These are phyloP conservation scores for Tricholauxania praeusta DNA, from an alignment of 2,888 invertebrate species.

Conservation along the genomic window DNA sequence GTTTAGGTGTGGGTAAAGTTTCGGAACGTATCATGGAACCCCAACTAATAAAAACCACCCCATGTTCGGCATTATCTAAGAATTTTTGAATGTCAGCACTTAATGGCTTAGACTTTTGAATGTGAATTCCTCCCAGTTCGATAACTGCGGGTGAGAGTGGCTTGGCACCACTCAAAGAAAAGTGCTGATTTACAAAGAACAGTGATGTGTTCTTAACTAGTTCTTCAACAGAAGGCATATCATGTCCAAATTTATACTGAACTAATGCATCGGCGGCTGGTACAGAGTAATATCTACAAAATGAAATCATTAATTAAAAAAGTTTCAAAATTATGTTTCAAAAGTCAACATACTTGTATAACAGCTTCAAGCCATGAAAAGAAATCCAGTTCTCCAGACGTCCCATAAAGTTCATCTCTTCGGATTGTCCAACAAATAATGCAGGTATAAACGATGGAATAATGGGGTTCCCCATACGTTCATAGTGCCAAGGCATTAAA, in stretches of 20 bases:
- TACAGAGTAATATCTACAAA: conserved; percentile 47
- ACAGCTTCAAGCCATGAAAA: conserved; percentile 53
- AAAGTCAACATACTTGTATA: conserved; percentile 57
- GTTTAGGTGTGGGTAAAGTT: conserved; percentile 71
- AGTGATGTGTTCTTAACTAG: conserved; percentile 66
- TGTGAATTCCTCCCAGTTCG: conserved; percentile 72
- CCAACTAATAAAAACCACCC: conserved; percentile 78
- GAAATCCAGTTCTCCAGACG: conserved; percentile 69
- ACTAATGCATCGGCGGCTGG: conserved; percentile 57
- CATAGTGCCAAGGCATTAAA: conserved; percentile 74
- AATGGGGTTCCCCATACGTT: conserved; percentile 72
- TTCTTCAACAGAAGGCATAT: conserved; percentile 69
- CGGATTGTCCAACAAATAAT: conserved; percentile 69
- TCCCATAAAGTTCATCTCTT: conserved; percentile 67
- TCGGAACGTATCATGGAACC: conserved; percentile 77
- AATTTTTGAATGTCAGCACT: conserved; percentile 71
- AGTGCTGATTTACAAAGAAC: conserved; percentile 71
- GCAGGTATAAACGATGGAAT: conserved; percentile 73
- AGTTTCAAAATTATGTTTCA: not conserved
- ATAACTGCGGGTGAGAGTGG: conserved; percentile 69
- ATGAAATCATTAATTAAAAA: not conserved
- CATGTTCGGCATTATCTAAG: conserved; percentile 73
- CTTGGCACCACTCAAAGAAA: conserved; percentile 69
- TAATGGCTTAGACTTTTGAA: conserved; percentile 63
- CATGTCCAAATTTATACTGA: conserved; percentile 61